These are phyloP conservation scores for Drosophila vallismaia DNA, from an alignment of 2,888 invertebrate genomes.

Conservation along the genomic window DNA sequence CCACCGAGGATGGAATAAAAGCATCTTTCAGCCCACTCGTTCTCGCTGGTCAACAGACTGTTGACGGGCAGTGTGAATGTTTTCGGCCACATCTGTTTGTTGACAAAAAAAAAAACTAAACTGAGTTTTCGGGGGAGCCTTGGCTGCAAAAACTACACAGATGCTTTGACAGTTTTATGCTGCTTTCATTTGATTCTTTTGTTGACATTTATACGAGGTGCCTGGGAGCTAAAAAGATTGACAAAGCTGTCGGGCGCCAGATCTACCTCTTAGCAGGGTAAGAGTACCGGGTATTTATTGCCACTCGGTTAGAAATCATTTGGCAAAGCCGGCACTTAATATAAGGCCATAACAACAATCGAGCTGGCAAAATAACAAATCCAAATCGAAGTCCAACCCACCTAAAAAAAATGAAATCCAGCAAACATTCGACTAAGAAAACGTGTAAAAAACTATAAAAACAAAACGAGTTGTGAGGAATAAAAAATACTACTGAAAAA, in stretches of 20 bases:
- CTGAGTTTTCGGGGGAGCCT: not conserved
- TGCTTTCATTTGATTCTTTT: constrained; percentile 24
- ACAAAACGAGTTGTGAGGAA: constrained; percentile 11
- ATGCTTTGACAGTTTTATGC: too few relatives aligned
- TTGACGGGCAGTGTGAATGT: too few relatives aligned
- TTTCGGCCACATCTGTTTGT: constrained; percentile 8
- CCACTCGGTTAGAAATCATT: not conserved
- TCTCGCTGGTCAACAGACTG: not conserved
- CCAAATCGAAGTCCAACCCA: constrained; percentile 13
- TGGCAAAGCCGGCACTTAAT: constrained; percentile 37
- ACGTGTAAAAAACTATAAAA: constrained; percentile 8
- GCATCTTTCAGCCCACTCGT: constrained; percentile 1
- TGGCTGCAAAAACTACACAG: too few relatives aligned
- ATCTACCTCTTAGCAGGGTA: too few relatives aligned
- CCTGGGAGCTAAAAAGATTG: constrained; percentile 11
- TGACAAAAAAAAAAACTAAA: constrained; percentile 55
- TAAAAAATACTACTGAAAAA: not conserved
- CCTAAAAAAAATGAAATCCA: constrained; percentile 18
- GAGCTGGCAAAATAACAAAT: not conserved
- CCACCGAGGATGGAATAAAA: not conserved
- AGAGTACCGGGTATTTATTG: not conserved
- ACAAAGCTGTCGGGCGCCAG: not conserved
- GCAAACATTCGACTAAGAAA: not conserved
- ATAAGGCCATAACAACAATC: constrained; percentile 35
- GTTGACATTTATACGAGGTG: constrained; percentile 66